Base-by-base conservation (phyloP, 2,113 vertebrate species). In the Bos indicus region DNA sequence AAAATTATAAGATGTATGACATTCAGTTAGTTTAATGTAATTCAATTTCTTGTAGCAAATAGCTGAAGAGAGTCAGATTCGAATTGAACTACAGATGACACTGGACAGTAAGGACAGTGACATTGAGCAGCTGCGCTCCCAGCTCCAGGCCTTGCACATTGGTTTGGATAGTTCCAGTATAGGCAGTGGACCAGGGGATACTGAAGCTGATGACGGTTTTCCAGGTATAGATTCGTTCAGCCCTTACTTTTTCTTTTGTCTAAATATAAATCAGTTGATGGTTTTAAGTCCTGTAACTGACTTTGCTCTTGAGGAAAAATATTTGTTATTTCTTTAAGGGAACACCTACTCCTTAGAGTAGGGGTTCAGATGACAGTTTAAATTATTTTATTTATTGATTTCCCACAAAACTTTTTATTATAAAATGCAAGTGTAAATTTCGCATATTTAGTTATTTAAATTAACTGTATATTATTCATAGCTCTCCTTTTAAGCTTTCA, bases 41-140 rank as follows among this genome's bases (percentile, higher is more conserved):
- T 93, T 1, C 95, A 90, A 97, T 62, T 97, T 96, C 92, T 95
- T 96, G 14, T 94, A 99, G 99, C 99, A 99, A 99, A 99, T 99
- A 97, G 99, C 99, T 4, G 99, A 99, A 57, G 99, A 99, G 98
- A 99, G 99, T 97, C 99, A 99, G 98, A 99, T 99, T 98, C 99
- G 99, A 8, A 99, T 99, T 59, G 99, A 99, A 98, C 99, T 99
- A 82, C 99, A 99, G 98, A 99, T 99, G 99, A 99, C 99, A 33
- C 99, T 99, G 98, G 99, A 99, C 98, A 99, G 99, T 95, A 99
- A 99, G 97, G 99, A 99, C 98, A 99, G 99, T 10, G 99, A 99
- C 98, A 99, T 99, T n/a, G 99, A 99, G 98, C 99, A 99, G 98
- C 99, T 99, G 59, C 99, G 99, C 48, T 99, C 99, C 1, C 99